A percentile compares a stretch with the other conserved stretches of the same genome.
Conservation (phyloP, 2,113 vertebrate species). For the Myocastor coypus region DNA sequence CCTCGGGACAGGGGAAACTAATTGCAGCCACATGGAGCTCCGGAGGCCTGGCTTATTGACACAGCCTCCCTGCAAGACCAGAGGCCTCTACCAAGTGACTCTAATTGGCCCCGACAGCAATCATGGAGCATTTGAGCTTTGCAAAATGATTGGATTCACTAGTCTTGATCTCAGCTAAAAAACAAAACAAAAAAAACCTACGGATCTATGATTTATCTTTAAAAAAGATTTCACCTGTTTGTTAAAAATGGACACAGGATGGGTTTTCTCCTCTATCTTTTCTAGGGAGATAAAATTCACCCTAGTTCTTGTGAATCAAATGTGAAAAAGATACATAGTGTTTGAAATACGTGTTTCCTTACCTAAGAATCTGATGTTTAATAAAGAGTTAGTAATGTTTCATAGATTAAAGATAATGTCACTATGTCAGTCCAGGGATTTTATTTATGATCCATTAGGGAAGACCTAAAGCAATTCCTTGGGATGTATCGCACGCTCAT, state of each 20-base stretch:
- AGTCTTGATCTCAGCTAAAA: neutral
- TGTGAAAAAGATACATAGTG: neutral
- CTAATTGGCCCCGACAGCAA: constrained; percentile 56
- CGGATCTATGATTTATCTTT: neutral
- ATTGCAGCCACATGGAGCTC: constrained; percentile 72
- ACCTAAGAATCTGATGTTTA: neutral
- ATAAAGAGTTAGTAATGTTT: neutral
- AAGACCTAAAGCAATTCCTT: neutral
- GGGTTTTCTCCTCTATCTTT: neutral
- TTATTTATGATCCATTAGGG: neutral
- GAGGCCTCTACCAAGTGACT: neutral
- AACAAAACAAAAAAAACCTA: too few species aligned
- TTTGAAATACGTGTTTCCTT: neutral
- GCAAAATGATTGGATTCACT: neutral
- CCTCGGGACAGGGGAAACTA: neutral
- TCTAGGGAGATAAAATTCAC: neutral
- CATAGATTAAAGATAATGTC: neutral
- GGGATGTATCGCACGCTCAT: neutral
- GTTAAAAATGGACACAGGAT: neutral
- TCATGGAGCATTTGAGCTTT: neutral
- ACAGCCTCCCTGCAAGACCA: constrained; percentile 51
- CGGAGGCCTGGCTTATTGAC: constrained; percentile 66
- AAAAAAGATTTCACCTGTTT: neutral
- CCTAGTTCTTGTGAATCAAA: neutral
- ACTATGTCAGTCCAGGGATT: neutral